phyloP scores from a whole-genome alignment of 2,888 invertebrate species.

The Caenorhabditis panamensis region DNA sequence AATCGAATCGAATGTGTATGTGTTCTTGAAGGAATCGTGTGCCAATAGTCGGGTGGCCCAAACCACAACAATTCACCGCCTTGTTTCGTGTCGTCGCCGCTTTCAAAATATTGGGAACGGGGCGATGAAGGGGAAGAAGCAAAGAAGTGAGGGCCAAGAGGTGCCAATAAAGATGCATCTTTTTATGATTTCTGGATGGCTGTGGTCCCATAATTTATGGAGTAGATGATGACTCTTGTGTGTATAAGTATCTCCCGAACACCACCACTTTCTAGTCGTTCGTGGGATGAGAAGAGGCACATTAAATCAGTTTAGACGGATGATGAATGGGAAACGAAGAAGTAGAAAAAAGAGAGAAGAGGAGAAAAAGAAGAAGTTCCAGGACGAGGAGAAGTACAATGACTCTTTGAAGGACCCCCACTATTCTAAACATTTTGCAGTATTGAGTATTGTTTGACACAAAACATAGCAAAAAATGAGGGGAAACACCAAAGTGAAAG shows the following conservation, averaged over 20 bases:
- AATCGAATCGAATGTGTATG: background rate
- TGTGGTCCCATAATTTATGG: constrained; percentile 35
- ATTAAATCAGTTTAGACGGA: constrained; percentile 38
- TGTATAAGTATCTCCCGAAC: constrained; percentile 39
- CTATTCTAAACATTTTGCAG: constrained; percentile 53
- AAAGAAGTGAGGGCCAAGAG: constrained; percentile 41
- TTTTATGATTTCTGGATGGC: constrained; percentile 58
- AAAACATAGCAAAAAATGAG: no score
- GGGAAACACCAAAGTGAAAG: no score
- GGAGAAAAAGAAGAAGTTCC: constrained; percentile 13
- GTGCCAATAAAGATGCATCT: constrained; percentile 45
- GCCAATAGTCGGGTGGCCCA: constrained; percentile 20
- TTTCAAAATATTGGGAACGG: constrained; percentile 42
- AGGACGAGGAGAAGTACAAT: constrained; percentile 8
- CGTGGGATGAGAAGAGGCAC: constrained; percentile 19
- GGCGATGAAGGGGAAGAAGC: constrained; percentile 11
- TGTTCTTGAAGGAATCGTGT: constrained; percentile 26
- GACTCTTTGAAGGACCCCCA: constrained; percentile 21
- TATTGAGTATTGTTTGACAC: no score
- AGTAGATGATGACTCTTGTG: constrained; percentile 10
- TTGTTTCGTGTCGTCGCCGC: constrained; percentile 43
- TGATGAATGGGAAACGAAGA: constrained; percentile 1
- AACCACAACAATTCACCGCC: constrained; percentile 45
- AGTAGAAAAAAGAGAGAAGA: background rate
- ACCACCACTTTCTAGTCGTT: constrained; percentile 14